Conservation (phyloP, 2,888 invertebrate species). For the Athalia circularis region DNA sequence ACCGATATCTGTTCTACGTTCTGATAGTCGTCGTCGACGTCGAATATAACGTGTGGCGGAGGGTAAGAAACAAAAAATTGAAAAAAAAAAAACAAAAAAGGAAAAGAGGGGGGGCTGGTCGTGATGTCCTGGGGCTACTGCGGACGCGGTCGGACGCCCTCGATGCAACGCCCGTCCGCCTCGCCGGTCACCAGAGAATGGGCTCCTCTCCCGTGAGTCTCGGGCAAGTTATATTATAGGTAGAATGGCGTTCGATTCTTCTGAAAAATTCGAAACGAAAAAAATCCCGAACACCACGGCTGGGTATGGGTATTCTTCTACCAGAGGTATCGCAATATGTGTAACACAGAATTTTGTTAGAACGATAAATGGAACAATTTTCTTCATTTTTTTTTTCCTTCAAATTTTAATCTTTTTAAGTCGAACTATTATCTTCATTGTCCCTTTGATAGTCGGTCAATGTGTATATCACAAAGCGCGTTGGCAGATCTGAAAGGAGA, state of each 20-base stretch:
- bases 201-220: background rate
- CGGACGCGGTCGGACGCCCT: constrained; percentile 56
- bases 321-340: too few relatives aligned
- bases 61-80: background rate
- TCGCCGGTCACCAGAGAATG: constrained; percentile 20
- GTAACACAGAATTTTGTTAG: too few relatives aligned
- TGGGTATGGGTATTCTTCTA: too few relatives aligned
- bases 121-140: constrained; percentile 72
- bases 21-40: constrained; percentile 3
- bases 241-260: background rate
- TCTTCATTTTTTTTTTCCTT: too few relatives aligned
- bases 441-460: too few relatives aligned
- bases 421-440: too few relatives aligned
- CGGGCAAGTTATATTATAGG: background rate
- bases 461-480: background rate
- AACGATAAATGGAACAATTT: too few relatives aligned
- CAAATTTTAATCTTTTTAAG: too few relatives aligned
- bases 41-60: background rate
- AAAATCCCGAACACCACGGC: too few relatives aligned
- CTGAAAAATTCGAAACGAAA: too few relatives aligned
- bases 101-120: constrained; percentile 55
- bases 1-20: too few relatives aligned
- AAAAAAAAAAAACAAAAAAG: background rate
- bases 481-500: background rate
- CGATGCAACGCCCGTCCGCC: constrained; percentile 30